Evolutionary conservation across 1,140 invertebrate genomes (phyloP).

Genomic region (Chymomyza costata): DNA sequence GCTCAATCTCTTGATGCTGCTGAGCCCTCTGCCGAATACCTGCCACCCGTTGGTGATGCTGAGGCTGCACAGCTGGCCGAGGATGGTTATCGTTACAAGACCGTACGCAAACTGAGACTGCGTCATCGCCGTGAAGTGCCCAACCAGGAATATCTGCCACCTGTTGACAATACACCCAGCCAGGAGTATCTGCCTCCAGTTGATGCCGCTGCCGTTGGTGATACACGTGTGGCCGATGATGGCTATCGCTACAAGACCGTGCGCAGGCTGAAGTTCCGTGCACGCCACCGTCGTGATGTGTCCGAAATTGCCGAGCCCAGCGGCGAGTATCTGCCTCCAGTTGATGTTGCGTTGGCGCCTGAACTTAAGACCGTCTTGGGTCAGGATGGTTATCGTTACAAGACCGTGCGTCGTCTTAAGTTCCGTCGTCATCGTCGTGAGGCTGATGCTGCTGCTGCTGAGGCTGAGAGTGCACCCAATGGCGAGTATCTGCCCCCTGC

Average conservation of each 20-base stretch:
- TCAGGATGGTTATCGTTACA: slow-evolving; percentile 65
- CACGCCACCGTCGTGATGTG: slow-evolving; percentile 64
- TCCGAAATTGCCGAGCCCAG: slow-evolving; percentile 54
- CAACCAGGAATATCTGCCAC: slow-evolving; percentile 54
- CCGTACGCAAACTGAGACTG: slow-evolving; percentile 46
- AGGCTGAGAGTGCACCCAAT: slow-evolving; percentile 1
- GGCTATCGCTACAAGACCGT: slow-evolving; percentile 59
- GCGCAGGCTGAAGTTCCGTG: slow-evolving; percentile 48
- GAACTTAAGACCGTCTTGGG: slow-evolving; percentile 58
- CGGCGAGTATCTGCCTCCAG: slow-evolving; percentile 60
- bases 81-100: slow-evolving; percentile 58
- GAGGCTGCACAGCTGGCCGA: slow-evolving; percentile 47
- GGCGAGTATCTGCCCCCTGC: not conserved
- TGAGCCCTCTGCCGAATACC: slow-evolving; percentile 49
- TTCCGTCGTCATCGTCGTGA: slow-evolving; percentile 64
- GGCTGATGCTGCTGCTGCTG: slow-evolving; percentile 26
- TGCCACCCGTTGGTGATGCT: slow-evolving; percentile 48
- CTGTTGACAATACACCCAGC: slow-evolving; percentile 28
- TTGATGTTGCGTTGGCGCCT: slow-evolving; percentile 58
- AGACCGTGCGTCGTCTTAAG: slow-evolving; percentile 63
- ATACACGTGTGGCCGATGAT: slow-evolving; percentile 54
- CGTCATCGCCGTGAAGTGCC: slow-evolving; percentile 58
- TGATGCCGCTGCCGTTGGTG: slow-evolving; percentile 35
- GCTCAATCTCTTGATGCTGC: slow-evolving; percentile 35
- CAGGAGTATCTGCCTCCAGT: slow-evolving; percentile 55